Conservation (phyloP, 2,888 invertebrate genomes). For the Phalera bucephala region DNA sequence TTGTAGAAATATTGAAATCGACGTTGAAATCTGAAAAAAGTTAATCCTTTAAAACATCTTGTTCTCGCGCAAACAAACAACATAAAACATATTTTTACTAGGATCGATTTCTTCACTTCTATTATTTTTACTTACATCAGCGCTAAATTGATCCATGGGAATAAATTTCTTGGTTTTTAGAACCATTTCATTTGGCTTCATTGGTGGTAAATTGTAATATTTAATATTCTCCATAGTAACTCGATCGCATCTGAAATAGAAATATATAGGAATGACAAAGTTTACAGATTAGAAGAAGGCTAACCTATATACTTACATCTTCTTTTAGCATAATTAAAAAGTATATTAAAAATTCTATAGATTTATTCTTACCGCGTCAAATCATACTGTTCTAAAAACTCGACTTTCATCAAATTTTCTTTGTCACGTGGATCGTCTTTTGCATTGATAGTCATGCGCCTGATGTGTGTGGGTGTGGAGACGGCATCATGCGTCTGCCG, state of each 20-base stretch:
- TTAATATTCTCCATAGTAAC: conserved; percentile 6
- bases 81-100: too few species aligned
- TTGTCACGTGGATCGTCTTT: too few species aligned
- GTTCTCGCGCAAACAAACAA: too few species aligned
- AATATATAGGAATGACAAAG: too few species aligned
- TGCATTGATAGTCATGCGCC: background rate
- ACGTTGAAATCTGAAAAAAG: conserved; percentile 19
- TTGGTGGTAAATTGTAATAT: too few species aligned
- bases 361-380: too few species aligned
- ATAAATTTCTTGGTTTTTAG: conserved; percentile 26
- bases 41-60: background rate
- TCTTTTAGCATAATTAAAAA: too few species aligned
- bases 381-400: too few species aligned
- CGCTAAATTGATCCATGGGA: conserved; percentile 14
- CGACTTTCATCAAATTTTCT: too few species aligned
- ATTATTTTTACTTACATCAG: conserved; percentile 22
- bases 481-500: background rate
- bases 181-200: conserved; percentile 8
- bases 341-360: too few species aligned
- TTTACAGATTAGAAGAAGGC: too few species aligned
- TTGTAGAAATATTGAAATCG: conserved; percentile 34
- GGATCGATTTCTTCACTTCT: background rate
- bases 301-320: too few species aligned
- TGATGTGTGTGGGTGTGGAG: background rate
- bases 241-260: conserved; percentile 41